Evolutionary conservation across 64 coral and sea anemone genomes (phyloP).

Genomic region (Stylophora pistillata): DNA sequence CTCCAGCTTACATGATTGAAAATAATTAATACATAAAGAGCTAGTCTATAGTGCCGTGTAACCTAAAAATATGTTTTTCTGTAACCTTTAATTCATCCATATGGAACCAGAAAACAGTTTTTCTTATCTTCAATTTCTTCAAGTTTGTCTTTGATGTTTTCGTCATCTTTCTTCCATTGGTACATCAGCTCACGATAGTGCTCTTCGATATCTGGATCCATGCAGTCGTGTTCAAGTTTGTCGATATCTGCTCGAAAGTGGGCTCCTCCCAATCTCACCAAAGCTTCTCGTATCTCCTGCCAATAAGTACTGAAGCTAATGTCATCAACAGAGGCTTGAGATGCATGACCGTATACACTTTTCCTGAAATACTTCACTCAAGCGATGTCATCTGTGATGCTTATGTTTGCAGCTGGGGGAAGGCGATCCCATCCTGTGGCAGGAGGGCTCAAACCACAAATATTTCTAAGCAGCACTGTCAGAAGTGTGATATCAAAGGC

Average conservation of each 20-base stretch:
- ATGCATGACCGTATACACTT: conserved; percentile 28
- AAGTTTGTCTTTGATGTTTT: background rate
- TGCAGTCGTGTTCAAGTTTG: conserved; percentile 10
- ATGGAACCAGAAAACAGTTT: background rate
- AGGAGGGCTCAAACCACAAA: background rate
- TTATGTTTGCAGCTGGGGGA: conserved; percentile 18
- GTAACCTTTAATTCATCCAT: background rate
- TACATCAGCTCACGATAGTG: conserved; percentile 26
- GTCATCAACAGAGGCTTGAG: conserved; percentile 23
- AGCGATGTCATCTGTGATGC: conserved; percentile 18
- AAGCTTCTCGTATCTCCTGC: conserved; percentile 9
- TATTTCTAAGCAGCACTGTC: conserved; percentile 37
- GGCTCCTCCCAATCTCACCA: conserved; percentile 26
- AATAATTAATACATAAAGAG: no score
- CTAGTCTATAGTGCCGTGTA: no score
- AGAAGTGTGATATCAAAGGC: conserved; percentile 39
- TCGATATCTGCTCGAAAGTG: conserved; percentile 14
- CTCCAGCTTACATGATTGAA: no score
- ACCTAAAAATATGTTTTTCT: no score
- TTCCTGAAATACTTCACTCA: conserved; percentile 57
- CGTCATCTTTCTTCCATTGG: conserved; percentile 45
- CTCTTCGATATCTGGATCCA: conserved; percentile 31
- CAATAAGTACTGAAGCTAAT: conserved; percentile 27
- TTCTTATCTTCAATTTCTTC: conserved; percentile 22
- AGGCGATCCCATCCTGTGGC: conserved; percentile 34